Base-by-base conservation (phyloP, 2,113 vertebrate species). In the Excalfactoria chinensis region DNA sequence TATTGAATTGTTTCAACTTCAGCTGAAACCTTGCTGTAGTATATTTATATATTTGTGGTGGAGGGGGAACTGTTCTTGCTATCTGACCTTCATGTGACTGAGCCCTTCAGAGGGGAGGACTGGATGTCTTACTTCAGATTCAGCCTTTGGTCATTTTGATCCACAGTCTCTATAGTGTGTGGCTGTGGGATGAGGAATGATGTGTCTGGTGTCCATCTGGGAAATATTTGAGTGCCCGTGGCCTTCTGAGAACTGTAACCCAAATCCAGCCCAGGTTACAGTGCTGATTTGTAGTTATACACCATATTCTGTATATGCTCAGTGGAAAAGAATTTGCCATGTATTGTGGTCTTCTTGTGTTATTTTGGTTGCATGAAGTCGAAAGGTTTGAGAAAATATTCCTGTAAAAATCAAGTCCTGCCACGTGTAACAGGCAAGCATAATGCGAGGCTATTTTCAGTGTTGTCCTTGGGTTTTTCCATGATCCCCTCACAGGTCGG, bases 71-170 rank as follows among this genome's bases (percentile, higher is more conserved):
- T 21, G 6, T 23, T 86, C 25, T 11, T 1, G 2, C 35, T 34
- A 74, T 5, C 46, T 68, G 66, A 23, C 22, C 35, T 78, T 68
- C 53, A n/a, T 0, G 0, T 82, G 68, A 46, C 59, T 0, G 0
- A 18, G 26, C 48, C 60, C n/a, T 67, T 69, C 4, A 1, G 3
- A 11, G 69, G 55, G 37, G 32, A 43, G 46, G 66, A 32, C 60
- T 56, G 66, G 41, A 43, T 64, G 7, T 48, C 43, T 68, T 63
- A 43, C 44, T 53, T 62, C 30, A 69, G 35, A 58, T 21, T 82
- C 34, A 58, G 21, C 44, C 71, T 78, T 0, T 20, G 73, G 16
- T 68, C 8, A 6, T 78, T 89, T 78, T 68, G 26, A 48, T 63
- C 44, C 22, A 26, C 40, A 14, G 2, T 28, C 22, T 72, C 22